Evolutionary conservation across 2,113 vertebrate genomes (phyloP).

Genomic region (Orycteropus afer): DNA sequence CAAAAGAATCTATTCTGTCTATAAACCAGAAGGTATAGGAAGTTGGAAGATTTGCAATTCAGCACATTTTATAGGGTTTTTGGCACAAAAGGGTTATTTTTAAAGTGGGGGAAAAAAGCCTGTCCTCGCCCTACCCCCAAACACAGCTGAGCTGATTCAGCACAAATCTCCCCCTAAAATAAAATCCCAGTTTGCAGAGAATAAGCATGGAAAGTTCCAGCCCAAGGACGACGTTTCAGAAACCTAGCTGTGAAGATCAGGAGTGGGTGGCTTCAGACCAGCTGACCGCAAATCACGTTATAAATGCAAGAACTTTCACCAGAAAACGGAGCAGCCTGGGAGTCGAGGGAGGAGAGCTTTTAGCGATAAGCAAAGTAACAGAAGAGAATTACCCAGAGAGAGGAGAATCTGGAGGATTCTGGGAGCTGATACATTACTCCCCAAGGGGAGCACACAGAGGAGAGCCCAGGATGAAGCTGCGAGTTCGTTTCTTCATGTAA

Average conservation of each 20-base stretch:
- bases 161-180: constrained; percentile 80
- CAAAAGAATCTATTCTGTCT: constrained; percentile 61
- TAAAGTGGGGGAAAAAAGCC: constrained; percentile 67
- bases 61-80: constrained; percentile 78
- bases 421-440: constrained; percentile 57
- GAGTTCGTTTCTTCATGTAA: constrained; percentile 53
- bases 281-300: constrained; percentile 19
- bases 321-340: background rate
- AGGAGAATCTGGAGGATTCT: constrained; percentile 25
- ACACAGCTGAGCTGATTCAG: constrained; percentile 83
- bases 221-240: constrained; percentile 69
- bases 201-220: constrained; percentile 78
- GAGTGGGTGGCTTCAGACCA: constrained; percentile 49
- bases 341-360: constrained; percentile 7
- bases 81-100: constrained; percentile 79
- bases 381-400: background rate
- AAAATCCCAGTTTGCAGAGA: constrained; percentile 77
- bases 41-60: constrained; percentile 69
- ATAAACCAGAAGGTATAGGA: constrained; percentile 66
- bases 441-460: constrained; percentile 46
- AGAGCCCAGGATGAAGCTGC: constrained; percentile 53
- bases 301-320: constrained; percentile 18
- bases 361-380: constrained; percentile 45
- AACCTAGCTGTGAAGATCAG: constrained; percentile 50
- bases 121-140: constrained; percentile 77